Base-by-base conservation (phyloP, 92 coral and sea anemone species). In the Diadumene lineata region DNA sequence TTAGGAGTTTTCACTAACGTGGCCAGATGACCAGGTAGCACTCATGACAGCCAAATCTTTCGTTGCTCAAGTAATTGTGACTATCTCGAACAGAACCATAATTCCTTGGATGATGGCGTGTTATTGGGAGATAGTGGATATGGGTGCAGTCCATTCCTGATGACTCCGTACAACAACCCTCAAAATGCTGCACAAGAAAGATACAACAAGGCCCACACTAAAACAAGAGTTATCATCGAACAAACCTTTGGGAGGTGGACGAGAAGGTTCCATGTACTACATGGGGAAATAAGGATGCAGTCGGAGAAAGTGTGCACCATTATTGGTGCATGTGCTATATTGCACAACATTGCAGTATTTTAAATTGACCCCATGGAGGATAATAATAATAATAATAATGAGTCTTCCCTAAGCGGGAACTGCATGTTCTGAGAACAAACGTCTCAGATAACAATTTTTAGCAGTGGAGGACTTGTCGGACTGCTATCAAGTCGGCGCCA, bases 11-110 rank as follows among this genome's bases (percentile, higher is more conserved):
- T 89, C 72, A 89, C 91, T 50, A 89, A 86, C 68, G 91, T 89
- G 26, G 88, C 88, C 66, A 66, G 79, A 34, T 89, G 94, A 91
- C 94, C 94, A 29, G 90, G 94, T 29, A 85, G 80, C 53, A 51
- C 86, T 22, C 93, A 89, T 65, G 93, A 85, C 60, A 84, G 89
- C 75, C 82, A 68, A 43, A 70, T 85, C 22, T 81, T 89, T 67
- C 50, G 76, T 18, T 70, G 58, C 34, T 84, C 87, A 15, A 50
- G 29, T 11, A 64, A 82, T 26, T 74, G 60, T 22, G 24, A 61
- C 32, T 66, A 86, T 17, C 74, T 89, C 27, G 80, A 82, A 32
- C 72, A 46, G 69, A 43, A 44, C 16, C 25, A 69, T 62, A 50
- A 77, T 31, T 77, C 84, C 17, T 69, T 89, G 65, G 85, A 82